phyloP scores from a whole-genome alignment of 2,113 vertebrate species.

The Brachyhypopomus occidentalis region DNA sequence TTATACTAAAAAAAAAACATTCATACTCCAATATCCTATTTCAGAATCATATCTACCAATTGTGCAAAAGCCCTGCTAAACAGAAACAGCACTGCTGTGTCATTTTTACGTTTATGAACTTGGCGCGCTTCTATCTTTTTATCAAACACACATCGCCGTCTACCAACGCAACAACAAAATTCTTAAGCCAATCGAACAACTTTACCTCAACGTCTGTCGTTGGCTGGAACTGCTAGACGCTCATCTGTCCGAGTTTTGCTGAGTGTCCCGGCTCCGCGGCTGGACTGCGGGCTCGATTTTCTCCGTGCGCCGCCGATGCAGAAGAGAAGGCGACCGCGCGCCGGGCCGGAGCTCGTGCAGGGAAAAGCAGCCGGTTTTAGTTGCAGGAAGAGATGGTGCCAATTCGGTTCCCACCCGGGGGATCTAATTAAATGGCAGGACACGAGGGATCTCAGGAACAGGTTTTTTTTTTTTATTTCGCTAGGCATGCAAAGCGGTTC shows the following conservation, averaged over 20 bases:
- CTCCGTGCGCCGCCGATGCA: constrained; percentile 56
- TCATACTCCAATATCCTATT: too few relatives aligned
- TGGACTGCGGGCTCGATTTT: constrained; percentile 47
- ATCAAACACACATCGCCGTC: background rate
- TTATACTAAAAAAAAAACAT: too few relatives aligned
- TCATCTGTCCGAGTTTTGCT: constrained; percentile 25
- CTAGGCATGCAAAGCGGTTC: background rate
- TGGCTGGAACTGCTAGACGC: constrained; percentile 1
- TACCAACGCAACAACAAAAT: background rate
- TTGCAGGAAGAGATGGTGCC: too few relatives aligned
- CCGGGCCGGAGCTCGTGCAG: too few relatives aligned
- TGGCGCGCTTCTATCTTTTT: background rate
- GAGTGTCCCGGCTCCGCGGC: constrained; percentile 11
- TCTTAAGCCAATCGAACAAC: background rate
- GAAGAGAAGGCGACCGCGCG: constrained; percentile 38
- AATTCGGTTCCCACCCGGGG: background rate
- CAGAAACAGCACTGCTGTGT: too few relatives aligned
- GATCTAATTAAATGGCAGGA: background rate
- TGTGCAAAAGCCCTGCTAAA: too few relatives aligned
- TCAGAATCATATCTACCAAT: too few relatives aligned
- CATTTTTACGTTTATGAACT: background rate
- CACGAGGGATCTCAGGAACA: background rate
- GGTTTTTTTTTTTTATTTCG: background rate
- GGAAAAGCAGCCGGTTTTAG: too few relatives aligned
- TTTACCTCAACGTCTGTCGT: constrained; percentile 46